Conservation (phyloP, 2,888 invertebrate species). For the Oxytorus armatus region DNA sequence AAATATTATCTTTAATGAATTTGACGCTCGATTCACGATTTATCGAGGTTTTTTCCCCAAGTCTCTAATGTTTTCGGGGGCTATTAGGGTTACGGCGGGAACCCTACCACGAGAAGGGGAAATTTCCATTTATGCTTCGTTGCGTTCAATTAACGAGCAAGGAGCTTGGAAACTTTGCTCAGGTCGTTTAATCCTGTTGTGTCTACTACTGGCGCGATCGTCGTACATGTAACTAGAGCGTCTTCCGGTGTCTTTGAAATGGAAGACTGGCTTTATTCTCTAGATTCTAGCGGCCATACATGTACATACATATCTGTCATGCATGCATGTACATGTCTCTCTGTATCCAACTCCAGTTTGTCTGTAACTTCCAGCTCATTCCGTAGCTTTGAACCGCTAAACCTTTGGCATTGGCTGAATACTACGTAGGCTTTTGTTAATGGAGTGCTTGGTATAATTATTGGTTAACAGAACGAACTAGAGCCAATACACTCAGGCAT, state of each 20-base stretch:
- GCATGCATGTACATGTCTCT: neutral
- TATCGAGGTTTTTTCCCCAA: neutral
- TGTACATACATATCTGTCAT: neutral
- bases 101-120: neutral
- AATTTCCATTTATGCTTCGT: slow-evolving; percentile 45
- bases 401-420: slow-evolving; percentile 55
- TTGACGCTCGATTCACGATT: neutral
- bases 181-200: slow-evolving; percentile 32
- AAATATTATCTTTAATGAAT: slow-evolving; percentile 7
- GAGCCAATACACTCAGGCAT: slow-evolving; percentile 43
- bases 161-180: slow-evolving; percentile 28
- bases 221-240: slow-evolving; percentile 53
- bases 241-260: slow-evolving; percentile 59
- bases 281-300: slow-evolving; percentile 14
- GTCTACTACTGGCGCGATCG: slow-evolving; percentile 18
- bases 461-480: slow-evolving; percentile 63
- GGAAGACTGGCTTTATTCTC: slow-evolving; percentile 37
- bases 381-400: slow-evolving; percentile 7
- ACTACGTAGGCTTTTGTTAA: slow-evolving; percentile 64
- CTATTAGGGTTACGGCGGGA: neutral
- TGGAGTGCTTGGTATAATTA: slow-evolving; percentile 67
- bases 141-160: slow-evolving; percentile 63
- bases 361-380: neutral
- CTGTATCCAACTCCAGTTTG: slow-evolving; percentile 12
- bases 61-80: neutral